Evolutionary conservation across 2,888 invertebrate genomes (phyloP).

Genomic region (Atethmia centrago): DNA sequence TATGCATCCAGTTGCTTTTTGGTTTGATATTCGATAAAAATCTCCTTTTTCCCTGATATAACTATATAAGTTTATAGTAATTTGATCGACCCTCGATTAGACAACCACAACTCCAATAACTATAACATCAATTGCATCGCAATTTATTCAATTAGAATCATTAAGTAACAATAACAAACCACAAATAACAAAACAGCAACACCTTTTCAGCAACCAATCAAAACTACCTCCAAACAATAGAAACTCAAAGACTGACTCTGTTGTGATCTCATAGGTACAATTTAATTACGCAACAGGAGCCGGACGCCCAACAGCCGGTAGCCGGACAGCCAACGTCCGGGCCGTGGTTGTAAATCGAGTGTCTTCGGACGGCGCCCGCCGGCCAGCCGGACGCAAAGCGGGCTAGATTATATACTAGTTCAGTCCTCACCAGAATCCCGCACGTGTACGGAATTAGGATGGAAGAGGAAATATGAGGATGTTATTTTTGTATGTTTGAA

Average conservation of each 20-base stretch:
- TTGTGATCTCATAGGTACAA: slow-evolving; percentile 49
- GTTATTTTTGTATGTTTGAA: slow-evolving; percentile 33
- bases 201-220: slow-evolving; percentile 33
- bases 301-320: slow-evolving; percentile 4
- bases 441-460: slow-evolving; percentile 46
- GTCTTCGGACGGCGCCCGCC: not conserved
- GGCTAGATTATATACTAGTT: slow-evolving; percentile 55
- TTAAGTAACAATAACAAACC: not conserved
- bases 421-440: slow-evolving; percentile 22
- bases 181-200: slow-evolving; percentile 7
- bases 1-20: slow-evolving; percentile 2
- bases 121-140: no score
- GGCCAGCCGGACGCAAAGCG: slow-evolving; percentile 33
- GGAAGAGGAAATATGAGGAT: slow-evolving; percentile 26
- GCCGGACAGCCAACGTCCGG: slow-evolving; percentile 15
- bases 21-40: not conserved
- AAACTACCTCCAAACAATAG: slow-evolving; percentile 42
- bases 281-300: slow-evolving; percentile 53
- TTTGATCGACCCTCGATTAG: not conserved
- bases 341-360: slow-evolving; percentile 48
- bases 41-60: not conserved
- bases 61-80: not conserved
- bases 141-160: not conserved
- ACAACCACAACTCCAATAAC: not conserved
- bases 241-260: slow-evolving; percentile 18